Percentiles rank a stretch among this genome's conserved stretches.
These are phyloP conservation scores for Melanerpes aurifrons DNA, from an alignment of 2,113 vertebrate genomes.

Conservation along the genomic window DNA sequence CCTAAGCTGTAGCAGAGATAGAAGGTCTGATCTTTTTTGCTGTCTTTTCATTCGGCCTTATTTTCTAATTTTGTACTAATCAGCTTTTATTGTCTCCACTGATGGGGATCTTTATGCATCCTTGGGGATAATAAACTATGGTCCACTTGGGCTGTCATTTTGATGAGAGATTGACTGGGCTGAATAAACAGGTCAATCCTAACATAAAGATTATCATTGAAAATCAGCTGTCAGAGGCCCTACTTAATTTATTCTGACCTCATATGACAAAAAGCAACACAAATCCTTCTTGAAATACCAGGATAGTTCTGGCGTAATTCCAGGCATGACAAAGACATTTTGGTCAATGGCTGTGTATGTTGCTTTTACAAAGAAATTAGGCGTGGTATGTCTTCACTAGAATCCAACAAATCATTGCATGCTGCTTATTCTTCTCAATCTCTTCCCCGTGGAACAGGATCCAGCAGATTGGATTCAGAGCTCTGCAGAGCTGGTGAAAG, in stretches of 20 bases:
- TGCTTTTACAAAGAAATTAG: conserved; percentile 27
- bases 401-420: conserved; percentile 31
- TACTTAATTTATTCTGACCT: conserved; percentile 62
- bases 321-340: conserved; percentile 53
- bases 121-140: conserved; percentile 27
- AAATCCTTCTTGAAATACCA: conserved; percentile 42
- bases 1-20: neutral
- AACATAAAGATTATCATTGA: conserved; percentile 56
- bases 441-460: conserved; percentile 6
- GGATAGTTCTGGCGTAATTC: neutral
- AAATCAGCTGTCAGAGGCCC: conserved; percentile 54
- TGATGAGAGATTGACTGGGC: conserved; percentile 37
- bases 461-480: conserved; percentile 19
- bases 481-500: neutral
- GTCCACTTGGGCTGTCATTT: conserved; percentile 27
- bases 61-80: conserved; percentile 33
- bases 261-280: conserved; percentile 31
- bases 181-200: conserved; percentile 58
- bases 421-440: neutral
- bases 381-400: neutral
- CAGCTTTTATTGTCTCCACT: conserved; percentile 13
- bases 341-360: conserved; percentile 26
- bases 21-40: neutral
- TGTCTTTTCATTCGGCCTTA: neutral
- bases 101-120: conserved; percentile 21